Evolutionary conservation across 23 tunicate genomes (phyloP).

Genomic region (Ciona savignyi): DNA sequence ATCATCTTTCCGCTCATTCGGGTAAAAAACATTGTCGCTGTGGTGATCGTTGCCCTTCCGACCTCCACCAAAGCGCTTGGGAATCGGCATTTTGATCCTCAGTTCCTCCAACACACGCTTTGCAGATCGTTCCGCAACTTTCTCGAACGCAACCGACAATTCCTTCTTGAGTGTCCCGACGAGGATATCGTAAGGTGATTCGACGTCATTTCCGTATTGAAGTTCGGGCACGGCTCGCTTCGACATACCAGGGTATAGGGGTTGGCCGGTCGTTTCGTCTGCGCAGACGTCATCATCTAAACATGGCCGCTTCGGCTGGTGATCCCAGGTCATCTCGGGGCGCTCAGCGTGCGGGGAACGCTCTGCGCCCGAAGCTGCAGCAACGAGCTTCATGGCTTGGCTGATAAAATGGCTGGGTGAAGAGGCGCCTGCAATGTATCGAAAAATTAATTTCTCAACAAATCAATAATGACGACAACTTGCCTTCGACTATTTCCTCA

Average conservation of each 20-base stretch:
- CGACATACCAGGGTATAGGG: background rate
- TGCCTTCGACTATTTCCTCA: too few relatives aligned
- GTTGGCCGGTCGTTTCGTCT: background rate
- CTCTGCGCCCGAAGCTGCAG: slow-evolving; percentile 3
- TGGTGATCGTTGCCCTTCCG: background rate
- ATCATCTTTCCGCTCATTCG: background rate
- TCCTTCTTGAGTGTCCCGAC: slow-evolving; percentile 45
- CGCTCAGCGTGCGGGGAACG: background rate
- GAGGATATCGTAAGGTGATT: slow-evolving; percentile 22
- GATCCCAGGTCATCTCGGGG: background rate
- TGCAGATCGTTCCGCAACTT: slow-evolving; percentile 40
- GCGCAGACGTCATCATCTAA: background rate
- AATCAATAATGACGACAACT: too few relatives aligned
- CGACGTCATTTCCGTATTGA: background rate
- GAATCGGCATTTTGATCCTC: background rate
- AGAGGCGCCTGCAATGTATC: slow-evolving; percentile 35
- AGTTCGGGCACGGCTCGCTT: background rate
- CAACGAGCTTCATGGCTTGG: slow-evolving; percentile 38
- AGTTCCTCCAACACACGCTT: slow-evolving; percentile 36
- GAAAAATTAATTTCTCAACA: too few relatives aligned
- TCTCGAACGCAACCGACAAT: slow-evolving; percentile 20
- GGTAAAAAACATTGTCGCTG: background rate
- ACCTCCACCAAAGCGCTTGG: background rate
- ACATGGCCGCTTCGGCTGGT: background rate
- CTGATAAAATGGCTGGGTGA: slow-evolving; percentile 49